Conservation (phyloP, 2,888 invertebrate genomes). For the Erebia epiphron region DNA sequence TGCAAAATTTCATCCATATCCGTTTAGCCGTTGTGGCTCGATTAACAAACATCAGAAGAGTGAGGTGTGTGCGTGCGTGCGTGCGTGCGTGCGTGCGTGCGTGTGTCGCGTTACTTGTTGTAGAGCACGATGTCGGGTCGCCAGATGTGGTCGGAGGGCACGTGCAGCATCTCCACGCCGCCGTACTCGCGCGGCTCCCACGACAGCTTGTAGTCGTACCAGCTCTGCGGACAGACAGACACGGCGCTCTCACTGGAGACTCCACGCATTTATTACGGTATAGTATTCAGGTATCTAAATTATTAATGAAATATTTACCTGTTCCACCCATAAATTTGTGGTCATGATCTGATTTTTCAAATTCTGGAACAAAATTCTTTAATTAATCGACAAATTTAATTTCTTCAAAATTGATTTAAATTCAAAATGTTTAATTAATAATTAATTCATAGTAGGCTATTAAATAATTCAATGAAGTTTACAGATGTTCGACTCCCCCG, state of each 20-base stretch:
- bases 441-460: no score
- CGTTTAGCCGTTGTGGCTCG: no score
- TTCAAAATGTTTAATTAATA: no score
- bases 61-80: no score
- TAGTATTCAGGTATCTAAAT: neutral
- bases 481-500: no score
- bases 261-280: neutral
- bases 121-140: conserved; percentile 91
- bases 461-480: no score
- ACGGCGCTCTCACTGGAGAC: no score
- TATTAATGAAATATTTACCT: conserved; percentile 57
- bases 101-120: conserved; percentile 69
- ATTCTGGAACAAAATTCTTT: conserved; percentile 83
- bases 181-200: conserved; percentile 85
- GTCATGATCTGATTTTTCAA: conserved; percentile 98
- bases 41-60: no score
- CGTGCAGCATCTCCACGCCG: conserved; percentile 53
- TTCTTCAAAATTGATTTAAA: no score
- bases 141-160: conserved; percentile 9
- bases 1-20: no score
- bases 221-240: neutral
- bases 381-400: neutral
- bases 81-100: no score
- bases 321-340: conserved; percentile 96
- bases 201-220: conserved; percentile 1